Base-by-base conservation (phyloP, 92 coral and sea anemone species). In the Umimayanthus kanabou region DNA sequence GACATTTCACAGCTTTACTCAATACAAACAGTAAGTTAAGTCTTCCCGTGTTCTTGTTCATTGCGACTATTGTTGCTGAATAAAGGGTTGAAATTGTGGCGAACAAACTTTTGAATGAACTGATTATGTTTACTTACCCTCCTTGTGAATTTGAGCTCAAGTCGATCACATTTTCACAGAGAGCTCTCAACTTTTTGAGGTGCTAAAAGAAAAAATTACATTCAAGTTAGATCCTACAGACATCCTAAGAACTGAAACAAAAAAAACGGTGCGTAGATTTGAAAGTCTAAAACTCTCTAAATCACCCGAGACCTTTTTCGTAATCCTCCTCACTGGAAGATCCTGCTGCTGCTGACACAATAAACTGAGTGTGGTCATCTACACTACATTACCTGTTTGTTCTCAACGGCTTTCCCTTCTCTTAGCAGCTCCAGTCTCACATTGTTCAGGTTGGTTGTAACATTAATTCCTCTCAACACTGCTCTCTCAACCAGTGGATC, bases 401-500 rank as follows among this genome's bases (percentile, higher is more conserved):
- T 95, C 29, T 89, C 95, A 45, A 92, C 86, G 9, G 98, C 99
- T 39, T 92, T 91, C 64, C 95, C 98, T 80, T 88, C 91, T 82
- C 92, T 92, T 14, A 96, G 81, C 61, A 96, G 81, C 88, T 95
- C 99, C 89, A 96, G 66, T 64, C 99, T 92, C 71, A 95, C 89
- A 42, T 96, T 95, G 64, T 88, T 87, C 18, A 81, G 73, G 85
- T 95, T 96, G 55, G 99, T 96, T 15, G 95, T 95, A 80, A 96
- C 99, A 40, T 95, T 92, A 78, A 96, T 95, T 77, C 88, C 96
- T 82, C 89, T 90, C 69, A 96, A 76, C 43, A 89, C 84, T 76
- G 69, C 76, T 80, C 94, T 95, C 66, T 94, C 98, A 22, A 95
- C 94, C 82, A 96, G 86, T 5, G 98, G 98, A 87, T 96, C 99